A percentile compares a stretch with the other conserved stretches of the same genome.
Evolutionary conservation across 2,113 vertebrate species (phyloP).

Genomic region (Lutjanus erythropterus): DNA sequence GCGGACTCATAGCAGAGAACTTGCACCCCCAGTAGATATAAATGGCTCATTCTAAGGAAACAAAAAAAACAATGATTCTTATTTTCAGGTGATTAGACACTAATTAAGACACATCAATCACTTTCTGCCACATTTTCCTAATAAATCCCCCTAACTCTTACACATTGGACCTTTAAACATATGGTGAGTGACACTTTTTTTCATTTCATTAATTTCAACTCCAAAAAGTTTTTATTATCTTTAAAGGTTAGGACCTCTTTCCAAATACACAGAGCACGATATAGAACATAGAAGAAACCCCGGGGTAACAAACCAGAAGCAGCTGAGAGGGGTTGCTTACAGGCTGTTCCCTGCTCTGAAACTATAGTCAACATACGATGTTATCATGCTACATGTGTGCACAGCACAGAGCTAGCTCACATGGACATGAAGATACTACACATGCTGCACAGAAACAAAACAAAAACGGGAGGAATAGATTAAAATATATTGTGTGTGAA

Average conservation of each 20-base stretch:
- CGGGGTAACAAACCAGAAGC: background rate
- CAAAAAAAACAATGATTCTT: too few relatives aligned
- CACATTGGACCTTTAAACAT: background rate
- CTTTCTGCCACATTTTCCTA: too few relatives aligned
- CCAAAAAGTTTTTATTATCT: background rate
- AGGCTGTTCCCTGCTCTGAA: constrained; percentile 1
- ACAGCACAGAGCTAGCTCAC: background rate
- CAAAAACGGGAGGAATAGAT: background rate
- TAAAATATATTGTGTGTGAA: background rate
- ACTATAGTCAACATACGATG: background rate
- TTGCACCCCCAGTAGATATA: too few relatives aligned
- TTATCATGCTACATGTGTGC: constrained; percentile 5
- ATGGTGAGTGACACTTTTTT: background rate
- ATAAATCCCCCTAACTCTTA: too few relatives aligned
- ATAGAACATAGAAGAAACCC: background rate
- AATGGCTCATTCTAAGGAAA: too few relatives aligned
- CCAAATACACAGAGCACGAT: background rate
- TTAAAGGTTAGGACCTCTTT: background rate
- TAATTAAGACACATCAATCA: too few relatives aligned
- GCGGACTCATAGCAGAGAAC: too few relatives aligned
- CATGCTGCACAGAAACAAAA: constrained; percentile 13
- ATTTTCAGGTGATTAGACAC: too few relatives aligned
- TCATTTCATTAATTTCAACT: too few relatives aligned
- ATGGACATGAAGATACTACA: background rate
- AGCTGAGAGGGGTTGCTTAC: background rate